A percentile compares a stretch with the other conserved stretches of the same genome.
Evolutionary conservation across 2,797 vertebrate species (phyloP).

Genomic region (Acropternis orthonyx): DNA sequence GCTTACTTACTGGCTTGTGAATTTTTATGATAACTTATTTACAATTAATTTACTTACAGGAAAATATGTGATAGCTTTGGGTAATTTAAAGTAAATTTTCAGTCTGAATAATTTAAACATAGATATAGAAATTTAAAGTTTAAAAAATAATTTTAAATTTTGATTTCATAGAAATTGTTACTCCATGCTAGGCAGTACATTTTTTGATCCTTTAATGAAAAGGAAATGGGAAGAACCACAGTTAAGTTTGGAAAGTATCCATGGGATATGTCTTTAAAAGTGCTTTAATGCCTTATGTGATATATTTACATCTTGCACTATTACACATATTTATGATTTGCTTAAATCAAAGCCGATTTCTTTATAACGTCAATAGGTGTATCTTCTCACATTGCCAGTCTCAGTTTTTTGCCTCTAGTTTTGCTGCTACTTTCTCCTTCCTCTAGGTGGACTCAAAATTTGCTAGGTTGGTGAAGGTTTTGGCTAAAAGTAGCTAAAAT

Average conservation of each 20-base stretch:
- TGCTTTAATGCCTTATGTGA: neutral
- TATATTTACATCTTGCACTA: neutral
- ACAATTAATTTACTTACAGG: neutral
- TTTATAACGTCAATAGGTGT: neutral
- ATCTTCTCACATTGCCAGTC: neutral
- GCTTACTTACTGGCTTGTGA: neutral
- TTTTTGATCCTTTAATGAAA: neutral
- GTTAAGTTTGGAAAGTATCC: neutral
- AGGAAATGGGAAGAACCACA: neutral
- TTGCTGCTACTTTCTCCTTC: neutral
- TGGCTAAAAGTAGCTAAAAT: neutral
- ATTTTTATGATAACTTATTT: neutral
- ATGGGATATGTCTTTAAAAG: neutral
- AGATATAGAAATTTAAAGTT: neutral
- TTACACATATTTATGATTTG: neutral
- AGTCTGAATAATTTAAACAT: neutral
- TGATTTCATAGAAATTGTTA: neutral
- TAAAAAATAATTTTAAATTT: neutral
- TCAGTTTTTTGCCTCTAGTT: neutral
- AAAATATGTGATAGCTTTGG: neutral
- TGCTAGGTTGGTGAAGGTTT: fast-evolving
- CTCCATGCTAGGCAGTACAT: neutral
- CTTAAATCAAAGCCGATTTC: neutral
- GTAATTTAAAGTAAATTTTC: neutral
- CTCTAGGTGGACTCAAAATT: neutral